Base-by-base conservation (phyloP, 2,888 invertebrate species). In the Catocala sponsa region DNA sequence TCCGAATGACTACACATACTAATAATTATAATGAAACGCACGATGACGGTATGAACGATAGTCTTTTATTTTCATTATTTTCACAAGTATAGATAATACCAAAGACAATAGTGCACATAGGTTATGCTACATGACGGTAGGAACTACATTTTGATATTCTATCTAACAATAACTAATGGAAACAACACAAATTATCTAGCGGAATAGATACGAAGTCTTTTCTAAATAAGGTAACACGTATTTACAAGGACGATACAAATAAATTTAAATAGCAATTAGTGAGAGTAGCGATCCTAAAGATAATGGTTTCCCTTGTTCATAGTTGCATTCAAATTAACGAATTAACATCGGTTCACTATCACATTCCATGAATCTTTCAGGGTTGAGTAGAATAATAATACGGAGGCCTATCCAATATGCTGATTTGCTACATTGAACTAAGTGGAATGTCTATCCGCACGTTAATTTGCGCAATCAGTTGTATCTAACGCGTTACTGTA, bases 281-380 rank as follows among this genome's bases (percentile, higher is more conserved):
- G 72, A 78, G 62, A 72, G 76, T 54, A 60, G 15, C 15, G 60
- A 68, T 70, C 65, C 38, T 12, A 41, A 32, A 69, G 79, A 76
- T 72, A 65, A 65, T 49, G 63, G 41, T 41, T 41, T 51, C 49
- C 50, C 55, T 53, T 56, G 55, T 64, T 65, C 76, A 67, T 50
- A 51, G 63, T 60, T 65, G 78, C 76, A 76, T 76, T 72, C 69
- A 72, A 76, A 76, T 72, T 55, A 70, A 65, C 63, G 49, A 75
- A 75, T 76, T 78, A 75, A 55, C 72, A 75, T 75, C 68, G 64
- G 69, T 69, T 76, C 69, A 63, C 75, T 78, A 75, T 75, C 76
- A 55, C 69, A 75, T 78, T 67, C 75, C 76, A 68, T 65, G 76
- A 69, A 78, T 76, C 64, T 76, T 68, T 59, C 55, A 75, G 57